Evolutionary conservation across 2,797 vertebrate genomes (phyloP).

Genomic region (Micropoecilia bifurca): DNA sequence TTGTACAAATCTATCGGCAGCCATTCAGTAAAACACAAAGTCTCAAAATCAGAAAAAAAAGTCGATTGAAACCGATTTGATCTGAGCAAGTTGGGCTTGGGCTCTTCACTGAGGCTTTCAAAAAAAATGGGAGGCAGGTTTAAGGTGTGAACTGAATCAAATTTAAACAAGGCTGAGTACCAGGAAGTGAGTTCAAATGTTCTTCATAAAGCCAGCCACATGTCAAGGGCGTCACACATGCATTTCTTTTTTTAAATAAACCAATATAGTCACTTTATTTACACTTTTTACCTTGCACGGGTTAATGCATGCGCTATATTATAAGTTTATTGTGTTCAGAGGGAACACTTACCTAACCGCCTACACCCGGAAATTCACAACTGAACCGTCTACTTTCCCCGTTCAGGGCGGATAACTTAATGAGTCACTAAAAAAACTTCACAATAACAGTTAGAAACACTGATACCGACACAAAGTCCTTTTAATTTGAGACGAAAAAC

Average conservation of each 20-base stretch:
- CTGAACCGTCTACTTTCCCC: conserved; percentile 1
- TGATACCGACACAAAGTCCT: fast-evolving
- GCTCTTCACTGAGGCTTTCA: background rate
- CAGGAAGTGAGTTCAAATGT: conserved; percentile 70
- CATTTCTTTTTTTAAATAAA: background rate
- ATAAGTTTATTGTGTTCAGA: background rate
- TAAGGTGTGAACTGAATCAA: conserved; percentile 45
- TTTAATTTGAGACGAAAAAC: background rate
- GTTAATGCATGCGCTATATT: background rate
- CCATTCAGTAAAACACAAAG: conserved; percentile 9
- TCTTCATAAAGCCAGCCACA: conserved; percentile 14
- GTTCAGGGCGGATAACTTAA: conserved; percentile 23
- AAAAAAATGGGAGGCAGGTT: conserved; percentile 41
- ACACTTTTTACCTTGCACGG: background rate
- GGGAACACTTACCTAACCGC: conserved; percentile 23
- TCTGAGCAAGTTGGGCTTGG: background rate
- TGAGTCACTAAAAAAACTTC: background rate
- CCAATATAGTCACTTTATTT: no score
- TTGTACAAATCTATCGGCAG: conserved; percentile 24
- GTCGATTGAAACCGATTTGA: background rate
- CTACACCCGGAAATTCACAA: conserved; percentile 66
- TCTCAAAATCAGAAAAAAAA: background rate
- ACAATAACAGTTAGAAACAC: background rate
- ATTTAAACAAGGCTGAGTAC: conserved; percentile 24
- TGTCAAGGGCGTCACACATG: background rate